Conservation (phyloP, 2,113 vertebrate species). For the Rhegmatorhina hoffmannsi region DNA sequence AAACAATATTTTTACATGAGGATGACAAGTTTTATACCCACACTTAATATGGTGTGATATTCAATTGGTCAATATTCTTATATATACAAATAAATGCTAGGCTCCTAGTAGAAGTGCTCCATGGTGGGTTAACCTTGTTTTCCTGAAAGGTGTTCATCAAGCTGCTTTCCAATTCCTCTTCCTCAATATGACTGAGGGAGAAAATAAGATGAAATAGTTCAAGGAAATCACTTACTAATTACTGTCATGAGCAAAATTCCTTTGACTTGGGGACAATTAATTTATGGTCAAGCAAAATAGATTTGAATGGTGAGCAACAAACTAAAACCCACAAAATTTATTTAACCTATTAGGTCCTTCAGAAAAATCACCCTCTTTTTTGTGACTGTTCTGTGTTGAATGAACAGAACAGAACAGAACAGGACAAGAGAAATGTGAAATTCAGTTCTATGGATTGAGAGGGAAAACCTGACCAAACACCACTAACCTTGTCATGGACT, state of each 20-base stretch:
- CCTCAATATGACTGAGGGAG: neutral
- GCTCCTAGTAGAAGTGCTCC: neutral
- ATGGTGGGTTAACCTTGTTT: neutral
- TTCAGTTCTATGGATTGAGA: neutral
- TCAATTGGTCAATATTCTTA: neutral
- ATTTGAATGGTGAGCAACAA: neutral
- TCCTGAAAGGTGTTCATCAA: neutral
- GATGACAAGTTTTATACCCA: neutral
- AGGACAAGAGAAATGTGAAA: neutral
- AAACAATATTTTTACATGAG: neutral
- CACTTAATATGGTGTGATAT: neutral
- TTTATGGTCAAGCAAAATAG: neutral
- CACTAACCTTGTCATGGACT: neutral
- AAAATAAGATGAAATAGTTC: neutral
- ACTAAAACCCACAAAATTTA: neutral
- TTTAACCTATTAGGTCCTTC: neutral
- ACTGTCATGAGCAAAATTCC: accelerated
- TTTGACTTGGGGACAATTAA: neutral
- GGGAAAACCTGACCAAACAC: neutral
- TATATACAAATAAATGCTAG: neutral
- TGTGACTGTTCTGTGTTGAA: neutral
- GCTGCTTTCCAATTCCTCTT: neutral
- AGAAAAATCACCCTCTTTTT: neutral
- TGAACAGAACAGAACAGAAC: neutral
- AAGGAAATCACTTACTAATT: neutral